phyloP scores from a whole-genome alignment of 2,888 invertebrate species.

The Horisme vitalbata region DNA sequence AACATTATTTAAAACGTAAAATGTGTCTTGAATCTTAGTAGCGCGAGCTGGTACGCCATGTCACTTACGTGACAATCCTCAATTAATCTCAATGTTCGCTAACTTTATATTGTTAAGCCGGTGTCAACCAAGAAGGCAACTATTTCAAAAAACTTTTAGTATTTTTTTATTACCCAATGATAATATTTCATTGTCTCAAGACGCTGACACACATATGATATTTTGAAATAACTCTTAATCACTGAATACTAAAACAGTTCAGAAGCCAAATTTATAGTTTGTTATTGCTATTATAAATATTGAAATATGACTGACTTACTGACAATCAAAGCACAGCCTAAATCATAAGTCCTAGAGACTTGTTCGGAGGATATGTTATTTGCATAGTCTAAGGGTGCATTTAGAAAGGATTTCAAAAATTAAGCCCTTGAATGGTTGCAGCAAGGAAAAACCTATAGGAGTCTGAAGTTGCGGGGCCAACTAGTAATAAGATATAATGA shows the following conservation, averaged over 20 bases:
- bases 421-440: too few relatives aligned
- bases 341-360: too few relatives aligned
- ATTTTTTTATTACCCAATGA: constrained; percentile 20
- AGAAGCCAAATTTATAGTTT: neutral
- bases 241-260: neutral
- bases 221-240: constrained; percentile 3
- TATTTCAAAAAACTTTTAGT: constrained; percentile 25
- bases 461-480: too few relatives aligned
- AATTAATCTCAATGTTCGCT: constrained; percentile 50
- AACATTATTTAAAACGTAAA: constrained; percentile 29
- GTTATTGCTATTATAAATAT: too few relatives aligned
- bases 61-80: constrained; percentile 45
- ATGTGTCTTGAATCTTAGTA: constrained; percentile 40
- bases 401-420: too few relatives aligned
- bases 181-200: constrained; percentile 8
- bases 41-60: constrained; percentile 33
- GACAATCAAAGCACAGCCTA: too few relatives aligned
- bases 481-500: too few relatives aligned
- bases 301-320: too few relatives aligned
- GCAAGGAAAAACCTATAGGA: too few relatives aligned
- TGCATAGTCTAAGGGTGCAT: too few relatives aligned
- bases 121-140: constrained; percentile 40
- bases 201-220: neutral
- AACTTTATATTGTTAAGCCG: constrained; percentile 41
- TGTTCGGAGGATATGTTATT: too few relatives aligned